Evolutionary conservation across 2,113 vertebrate species (phyloP).

Genomic region (Trematomus loennbergii): DNA sequence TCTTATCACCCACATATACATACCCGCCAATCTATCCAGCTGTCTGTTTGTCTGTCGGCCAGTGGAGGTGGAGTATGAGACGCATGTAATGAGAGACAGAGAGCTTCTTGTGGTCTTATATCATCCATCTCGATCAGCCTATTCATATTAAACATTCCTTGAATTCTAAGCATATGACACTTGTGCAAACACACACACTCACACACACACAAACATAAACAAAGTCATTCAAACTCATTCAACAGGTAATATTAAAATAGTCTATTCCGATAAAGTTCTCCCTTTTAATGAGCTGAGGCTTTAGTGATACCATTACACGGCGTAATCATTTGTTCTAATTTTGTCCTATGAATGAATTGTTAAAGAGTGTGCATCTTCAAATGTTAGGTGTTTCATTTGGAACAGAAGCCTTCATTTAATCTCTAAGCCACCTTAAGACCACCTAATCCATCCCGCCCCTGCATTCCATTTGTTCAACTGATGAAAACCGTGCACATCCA

Average conservation of each 20-base stretch:
- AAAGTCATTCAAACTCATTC: too few species aligned
- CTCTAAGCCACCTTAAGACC: slow-evolving; percentile 55
- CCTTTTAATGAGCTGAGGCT: not conserved
- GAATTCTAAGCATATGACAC: slow-evolving; percentile 38
- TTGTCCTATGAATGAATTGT: slow-evolving; percentile 9
- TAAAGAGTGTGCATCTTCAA: slow-evolving; percentile 16
- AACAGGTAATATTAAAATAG: too few species aligned
- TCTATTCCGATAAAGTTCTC: not conserved
- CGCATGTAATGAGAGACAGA: not conserved
- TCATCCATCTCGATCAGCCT: slow-evolving; percentile 39
- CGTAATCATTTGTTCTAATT: slow-evolving; percentile 35
- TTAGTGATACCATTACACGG: not conserved
- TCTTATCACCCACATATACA: not conserved
- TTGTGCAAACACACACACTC: slow-evolving; percentile 10
- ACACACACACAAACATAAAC: not conserved
- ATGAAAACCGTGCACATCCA: slow-evolving; percentile 53
- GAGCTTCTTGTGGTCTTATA: slow-evolving; percentile 2
- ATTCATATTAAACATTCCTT: slow-evolving; percentile 44
- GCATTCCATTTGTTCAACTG: slow-evolving; percentile 52
- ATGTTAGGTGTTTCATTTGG: slow-evolving; percentile 25
- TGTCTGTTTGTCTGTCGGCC: not conserved
- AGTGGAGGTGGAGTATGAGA: not conserved
- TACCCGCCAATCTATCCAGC: not conserved
- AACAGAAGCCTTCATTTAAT: slow-evolving; percentile 49
- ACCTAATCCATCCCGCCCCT: slow-evolving; percentile 55